Conservation (phyloP, 2,113 vertebrate species). For the Bujurquina vittata region DNA sequence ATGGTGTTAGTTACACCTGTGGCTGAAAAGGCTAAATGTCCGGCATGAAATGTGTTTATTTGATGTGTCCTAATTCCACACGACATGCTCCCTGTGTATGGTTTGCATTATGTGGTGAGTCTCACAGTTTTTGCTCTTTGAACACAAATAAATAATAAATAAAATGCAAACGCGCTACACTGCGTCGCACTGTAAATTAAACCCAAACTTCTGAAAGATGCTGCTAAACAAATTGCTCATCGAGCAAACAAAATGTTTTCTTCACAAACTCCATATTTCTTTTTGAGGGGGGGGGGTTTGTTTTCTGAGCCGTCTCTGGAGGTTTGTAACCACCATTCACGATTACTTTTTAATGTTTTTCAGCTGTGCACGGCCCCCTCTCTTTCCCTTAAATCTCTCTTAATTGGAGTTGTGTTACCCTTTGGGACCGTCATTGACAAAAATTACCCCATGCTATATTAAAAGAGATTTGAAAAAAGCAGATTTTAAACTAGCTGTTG, state of each 20-base stretch:
- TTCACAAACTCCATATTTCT: not conserved
- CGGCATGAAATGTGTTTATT: not conserved
- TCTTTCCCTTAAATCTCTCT: not conserved
- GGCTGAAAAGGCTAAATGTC: not conserved
- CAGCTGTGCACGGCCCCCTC: constrained; percentile 15
- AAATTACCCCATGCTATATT: not conserved
- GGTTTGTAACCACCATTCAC: not conserved
- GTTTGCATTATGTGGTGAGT: not conserved
- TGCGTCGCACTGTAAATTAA: not conserved
- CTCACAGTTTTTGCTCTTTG: not conserved
- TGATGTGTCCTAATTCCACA: not conserved
- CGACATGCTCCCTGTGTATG: not conserved
- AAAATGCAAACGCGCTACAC: not conserved
- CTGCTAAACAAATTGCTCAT: not conserved
- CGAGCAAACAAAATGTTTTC: not conserved
- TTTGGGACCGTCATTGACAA: not conserved
- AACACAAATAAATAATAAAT: no score
- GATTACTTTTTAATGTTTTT: constrained; percentile 10
- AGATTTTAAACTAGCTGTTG: not conserved
- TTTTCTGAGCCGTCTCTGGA: constrained; percentile 1
- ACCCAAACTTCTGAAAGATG: not conserved
- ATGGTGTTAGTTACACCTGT: not conserved
- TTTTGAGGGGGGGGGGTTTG: not conserved
- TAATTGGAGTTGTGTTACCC: not conserved
- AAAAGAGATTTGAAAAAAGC: not conserved